Base-by-base conservation (phyloP, 2,113 vertebrate genomes). In the Corythornis madagascariensis region DNA sequence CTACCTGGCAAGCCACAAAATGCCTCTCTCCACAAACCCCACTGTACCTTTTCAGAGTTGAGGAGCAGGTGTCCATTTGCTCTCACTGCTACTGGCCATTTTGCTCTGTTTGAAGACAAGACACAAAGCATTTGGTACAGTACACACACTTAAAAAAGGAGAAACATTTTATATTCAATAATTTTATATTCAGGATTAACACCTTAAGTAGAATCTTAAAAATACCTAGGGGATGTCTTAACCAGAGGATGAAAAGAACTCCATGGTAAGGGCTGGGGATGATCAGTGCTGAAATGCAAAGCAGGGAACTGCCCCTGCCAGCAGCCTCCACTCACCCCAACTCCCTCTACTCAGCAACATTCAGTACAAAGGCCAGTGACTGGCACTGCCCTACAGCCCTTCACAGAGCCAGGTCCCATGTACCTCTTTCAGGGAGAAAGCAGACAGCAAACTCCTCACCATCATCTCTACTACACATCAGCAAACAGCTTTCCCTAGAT, bases 31-130 rank as follows among this genome's bases (percentile, higher is more conserved):
- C 42, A 29, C 4, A 9, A 71, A 73, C 35, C n/a, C 59, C 18
- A 4, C 24, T 1, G 5, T 97, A 99, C 99, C 98, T 99, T 99
- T 94, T 99, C 99, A 10, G 99, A 99, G 93, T 99, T 99, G 64
- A 99, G 98, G 19, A 99, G 97, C 64, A 99, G 98, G 88, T 99
- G 99, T 90, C 99, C 99, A n/a, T 99, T 99, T 73, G 99, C 99
- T 96, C 99, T 97, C 71, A 99, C 98, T 65, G 99, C 98, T 85
- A 97, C 95, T 47, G 99, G 99, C 99, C 99, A 99, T 83, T 99
- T 99, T 31, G 97, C 98, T 96, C 99, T 99, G 94, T 94, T 85
- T 75, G 43, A 92, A 88, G 60, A 81, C 33, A 93, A 90, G 59
- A 88, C 2, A 87, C 8, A 91, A 40, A 83, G 38, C 29, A 45